These are phyloP conservation scores for Mesocricetus auratus DNA, from an alignment of 2,113 vertebrate genomes.

Conservation along the genomic window DNA sequence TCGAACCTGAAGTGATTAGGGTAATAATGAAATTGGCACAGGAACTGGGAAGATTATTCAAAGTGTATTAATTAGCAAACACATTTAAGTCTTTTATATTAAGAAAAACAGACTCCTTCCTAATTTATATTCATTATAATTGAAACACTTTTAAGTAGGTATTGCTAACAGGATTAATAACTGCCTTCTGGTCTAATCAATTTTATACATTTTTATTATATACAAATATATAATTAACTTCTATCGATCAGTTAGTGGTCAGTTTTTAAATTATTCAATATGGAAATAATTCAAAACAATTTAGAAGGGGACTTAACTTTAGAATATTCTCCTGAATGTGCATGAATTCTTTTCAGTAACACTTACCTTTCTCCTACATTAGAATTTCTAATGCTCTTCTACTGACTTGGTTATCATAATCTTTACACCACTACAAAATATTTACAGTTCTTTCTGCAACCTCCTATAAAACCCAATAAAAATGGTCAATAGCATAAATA, in stretches of 20 bases:
- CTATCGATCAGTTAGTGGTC: conserved; percentile 54
- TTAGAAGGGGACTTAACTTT: conserved; percentile 61
- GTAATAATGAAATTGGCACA: conserved; percentile 78
- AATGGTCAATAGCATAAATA: conserved; percentile 64
- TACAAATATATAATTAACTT: conserved; percentile 67
- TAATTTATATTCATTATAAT: conserved; percentile 71
- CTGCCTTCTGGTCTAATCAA: conserved; percentile 58
- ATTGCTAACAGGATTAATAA: conserved; percentile 74
- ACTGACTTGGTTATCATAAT: conserved; percentile 75
- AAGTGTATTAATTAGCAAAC: conserved; percentile 78
- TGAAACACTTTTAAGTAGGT: conserved; percentile 66
- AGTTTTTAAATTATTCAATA: conserved; percentile 65
- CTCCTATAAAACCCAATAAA: conserved; percentile 57
- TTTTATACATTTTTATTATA: conserved; percentile 75
- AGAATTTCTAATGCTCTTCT: conserved; percentile 37
- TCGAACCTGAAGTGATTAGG: conserved; percentile 76
- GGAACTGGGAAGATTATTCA: conserved; percentile 69
- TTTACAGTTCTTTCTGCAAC: conserved; percentile 51
- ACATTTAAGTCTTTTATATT: conserved; percentile 74
- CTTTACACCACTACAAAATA: conserved; percentile 65
- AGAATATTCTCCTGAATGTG: conserved; percentile 39
- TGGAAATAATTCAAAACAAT: conserved; percentile 72
- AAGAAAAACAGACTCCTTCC: conserved; percentile 75
- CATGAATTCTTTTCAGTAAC: conserved; percentile 54
- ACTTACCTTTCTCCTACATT: conserved; percentile 58